Evolutionary conservation across 2,797 vertebrate species (phyloP).

Genomic region (Lateolabrax maculatus): DNA sequence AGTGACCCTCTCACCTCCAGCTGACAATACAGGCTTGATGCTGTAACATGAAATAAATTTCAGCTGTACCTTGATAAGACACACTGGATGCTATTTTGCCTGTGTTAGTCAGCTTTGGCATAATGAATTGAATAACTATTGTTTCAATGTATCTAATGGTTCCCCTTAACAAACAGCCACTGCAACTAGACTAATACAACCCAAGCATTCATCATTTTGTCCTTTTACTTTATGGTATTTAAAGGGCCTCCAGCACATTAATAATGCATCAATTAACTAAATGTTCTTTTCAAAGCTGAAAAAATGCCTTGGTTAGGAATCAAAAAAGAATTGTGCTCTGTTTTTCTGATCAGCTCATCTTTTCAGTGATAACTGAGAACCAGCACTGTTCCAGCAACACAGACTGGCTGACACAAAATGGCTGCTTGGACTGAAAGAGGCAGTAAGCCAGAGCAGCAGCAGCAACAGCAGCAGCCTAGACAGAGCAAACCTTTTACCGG

Average conservation of each 20-base stretch:
- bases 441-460: constrained; percentile 63
- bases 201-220: background rate
- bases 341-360: constrained; percentile 36
- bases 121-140: background rate
- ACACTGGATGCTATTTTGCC: background rate
- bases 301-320: background rate
- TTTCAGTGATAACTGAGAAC: constrained; percentile 44
- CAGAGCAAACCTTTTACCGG: constrained; percentile 51
- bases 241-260: constrained; percentile 26
- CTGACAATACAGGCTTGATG: background rate
- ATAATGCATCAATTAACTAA: constrained; percentile 42
- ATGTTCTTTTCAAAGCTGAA: constrained; percentile 19
- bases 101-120: background rate
- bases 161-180: constrained; percentile 9
- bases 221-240: constrained; percentile 5
- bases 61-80: background rate
- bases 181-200: background rate
- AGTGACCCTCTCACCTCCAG: background rate
- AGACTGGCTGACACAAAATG: constrained; percentile 78
- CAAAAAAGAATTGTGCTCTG: background rate
- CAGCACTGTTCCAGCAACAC: constrained; percentile 45
- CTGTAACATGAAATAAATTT: background rate
- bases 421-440: constrained; percentile 72
- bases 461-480: constrained; percentile 41
- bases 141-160: background rate